Evolutionary conservation across 2,113 vertebrate species (phyloP).

Genomic region (Hydropotes inermis): DNA sequence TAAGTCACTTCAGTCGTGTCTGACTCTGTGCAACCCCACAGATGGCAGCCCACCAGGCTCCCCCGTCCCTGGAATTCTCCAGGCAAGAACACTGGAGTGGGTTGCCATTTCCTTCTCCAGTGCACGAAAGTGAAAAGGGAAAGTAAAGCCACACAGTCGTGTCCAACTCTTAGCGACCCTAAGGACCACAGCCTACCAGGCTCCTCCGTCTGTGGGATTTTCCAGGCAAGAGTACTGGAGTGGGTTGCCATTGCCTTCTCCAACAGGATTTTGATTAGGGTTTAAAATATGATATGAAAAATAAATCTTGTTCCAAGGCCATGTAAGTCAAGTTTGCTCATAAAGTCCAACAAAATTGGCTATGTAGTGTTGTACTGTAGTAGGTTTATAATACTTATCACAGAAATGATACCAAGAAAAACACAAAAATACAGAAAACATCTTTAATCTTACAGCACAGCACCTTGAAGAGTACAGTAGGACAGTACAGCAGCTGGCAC

Average conservation of each 20-base stretch:
- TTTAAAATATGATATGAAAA: not conserved
- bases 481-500: not conserved
- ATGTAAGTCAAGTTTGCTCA: rapidly evolving
- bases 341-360: not conserved
- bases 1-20: too few relatives aligned
- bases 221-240: too few relatives aligned
- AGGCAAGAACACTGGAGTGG: too few relatives aligned
- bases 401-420: not conserved
- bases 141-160: rapidly evolving
- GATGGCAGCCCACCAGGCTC: too few relatives aligned
- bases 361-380: not conserved
- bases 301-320: not conserved
- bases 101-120: too few relatives aligned
- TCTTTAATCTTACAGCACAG: not conserved
- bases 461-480: not conserved
- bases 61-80: too few relatives aligned
- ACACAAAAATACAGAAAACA: not conserved
- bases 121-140: too few relatives aligned
- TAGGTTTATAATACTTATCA: not conserved
- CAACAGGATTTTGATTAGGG: not conserved
- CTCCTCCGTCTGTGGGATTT: too few relatives aligned
- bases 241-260: too few relatives aligned
- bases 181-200: too few relatives aligned
- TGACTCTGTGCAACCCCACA: too few relatives aligned
- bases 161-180: too few relatives aligned